Conservation (phyloP, 1,140 invertebrate species). For the Arion vulgaris region DNA sequence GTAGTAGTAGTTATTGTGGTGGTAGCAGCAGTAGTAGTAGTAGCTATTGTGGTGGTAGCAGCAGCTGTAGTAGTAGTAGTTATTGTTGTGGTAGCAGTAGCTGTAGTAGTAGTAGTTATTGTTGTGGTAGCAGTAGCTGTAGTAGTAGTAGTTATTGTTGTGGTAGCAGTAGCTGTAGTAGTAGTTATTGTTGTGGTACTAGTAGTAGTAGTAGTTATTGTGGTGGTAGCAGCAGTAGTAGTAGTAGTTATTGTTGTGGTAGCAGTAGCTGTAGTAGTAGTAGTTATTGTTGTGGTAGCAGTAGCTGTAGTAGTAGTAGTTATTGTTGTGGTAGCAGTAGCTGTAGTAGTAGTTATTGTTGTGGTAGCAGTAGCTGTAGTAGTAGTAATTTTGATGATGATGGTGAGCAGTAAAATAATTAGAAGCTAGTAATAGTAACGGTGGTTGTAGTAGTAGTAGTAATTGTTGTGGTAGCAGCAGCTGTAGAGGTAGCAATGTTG, state of each 20-base stretch:
- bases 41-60: background rate
- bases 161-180: slow-evolving; percentile 44
- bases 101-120: too few relatives aligned
- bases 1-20: too few relatives aligned
- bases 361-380: background rate
- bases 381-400: background rate
- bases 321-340: background rate
- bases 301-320: too few relatives aligned
- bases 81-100: background rate
- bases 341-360: background rate
- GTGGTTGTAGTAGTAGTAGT: too few relatives aligned
- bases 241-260: background rate
- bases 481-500: background rate
- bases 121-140: too few relatives aligned
- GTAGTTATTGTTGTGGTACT: too few relatives aligned
- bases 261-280: background rate
- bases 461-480: background rate
- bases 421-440: background rate
- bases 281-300: too few relatives aligned
- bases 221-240: slow-evolving; percentile 4
- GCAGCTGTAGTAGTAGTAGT: slow-evolving; percentile 2
- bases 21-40: slow-evolving; percentile 2
- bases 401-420: background rate
- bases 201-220: background rate
- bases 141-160: too few relatives aligned